These are phyloP conservation scores for Dryobates pubescens DNA, from an alignment of 2,797 vertebrate species.

Conservation along the genomic window DNA sequence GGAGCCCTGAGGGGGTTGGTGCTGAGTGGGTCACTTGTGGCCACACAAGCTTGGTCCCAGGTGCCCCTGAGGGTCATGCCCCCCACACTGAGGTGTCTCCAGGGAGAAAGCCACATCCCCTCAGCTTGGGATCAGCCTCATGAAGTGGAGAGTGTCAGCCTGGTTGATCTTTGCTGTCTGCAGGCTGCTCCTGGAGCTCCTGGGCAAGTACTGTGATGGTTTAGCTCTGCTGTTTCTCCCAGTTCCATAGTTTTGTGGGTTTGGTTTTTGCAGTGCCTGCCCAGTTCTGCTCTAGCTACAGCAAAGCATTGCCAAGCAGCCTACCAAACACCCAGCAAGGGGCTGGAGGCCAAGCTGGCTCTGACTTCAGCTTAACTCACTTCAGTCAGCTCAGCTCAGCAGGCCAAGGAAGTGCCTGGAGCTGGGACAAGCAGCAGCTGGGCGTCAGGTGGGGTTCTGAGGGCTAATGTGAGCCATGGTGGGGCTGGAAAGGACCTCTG, in stretches of 20 bases:
- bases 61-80: background rate
- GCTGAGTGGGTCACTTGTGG: background rate
- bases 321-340: background rate
- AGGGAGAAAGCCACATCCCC: fast-evolving
- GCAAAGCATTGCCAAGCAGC: background rate
- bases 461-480: background rate
- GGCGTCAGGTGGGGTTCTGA: background rate
- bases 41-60: fast-evolving
- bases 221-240: background rate
- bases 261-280: background rate
- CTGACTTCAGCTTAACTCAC: background rate
- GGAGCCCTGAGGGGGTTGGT: background rate
- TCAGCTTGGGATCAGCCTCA: background rate
- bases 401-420: background rate
- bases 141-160: background rate
- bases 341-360: background rate
- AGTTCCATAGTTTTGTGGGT: background rate
- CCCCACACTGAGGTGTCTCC: background rate
- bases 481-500: too few species aligned
- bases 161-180: background rate
- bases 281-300: background rate
- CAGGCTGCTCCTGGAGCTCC: background rate
- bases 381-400: fast-evolving
- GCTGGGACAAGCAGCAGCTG: background rate
- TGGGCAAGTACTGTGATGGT: background rate